Evolutionary conservation across 2,113 vertebrate species (phyloP).

Genomic region (Poicephalus gulielmi): DNA sequence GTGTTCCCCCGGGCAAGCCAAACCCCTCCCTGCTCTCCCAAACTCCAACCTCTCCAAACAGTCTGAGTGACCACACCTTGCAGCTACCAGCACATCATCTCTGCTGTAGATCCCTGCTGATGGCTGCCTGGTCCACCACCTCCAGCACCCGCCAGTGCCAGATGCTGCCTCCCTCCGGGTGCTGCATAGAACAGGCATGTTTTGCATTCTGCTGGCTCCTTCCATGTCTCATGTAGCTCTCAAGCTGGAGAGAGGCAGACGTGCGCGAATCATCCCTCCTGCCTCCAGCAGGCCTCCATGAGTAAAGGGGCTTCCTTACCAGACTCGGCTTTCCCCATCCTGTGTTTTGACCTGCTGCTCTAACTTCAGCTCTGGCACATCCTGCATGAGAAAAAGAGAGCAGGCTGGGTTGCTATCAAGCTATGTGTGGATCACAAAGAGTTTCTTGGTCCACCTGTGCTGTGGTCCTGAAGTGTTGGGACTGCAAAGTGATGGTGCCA

Average conservation of each 20-base stretch:
- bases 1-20: background rate
- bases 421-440: background rate
- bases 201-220: background rate
- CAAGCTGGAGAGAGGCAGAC: background rate
- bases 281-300: background rate
- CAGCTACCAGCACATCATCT: background rate
- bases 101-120: background rate
- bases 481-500: rapidly evolving
- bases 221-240: background rate
- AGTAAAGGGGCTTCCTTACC: background rate
- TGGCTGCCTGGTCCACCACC: background rate
- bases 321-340: rapidly evolving
- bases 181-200: rapidly evolving
- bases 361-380: background rate
- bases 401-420: background rate
- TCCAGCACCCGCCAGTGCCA: background rate
- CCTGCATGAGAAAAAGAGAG: background rate
- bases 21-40: background rate
- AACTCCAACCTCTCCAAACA: background rate
- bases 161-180: rapidly evolving
- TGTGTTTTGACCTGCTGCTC: background rate
- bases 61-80: background rate
- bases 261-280: rapidly evolving
- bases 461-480: background rate
- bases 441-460: background rate